These are phyloP conservation scores for Micrasema longulum DNA, from an alignment of 1,140 invertebrate species.

Conservation along the genomic window DNA sequence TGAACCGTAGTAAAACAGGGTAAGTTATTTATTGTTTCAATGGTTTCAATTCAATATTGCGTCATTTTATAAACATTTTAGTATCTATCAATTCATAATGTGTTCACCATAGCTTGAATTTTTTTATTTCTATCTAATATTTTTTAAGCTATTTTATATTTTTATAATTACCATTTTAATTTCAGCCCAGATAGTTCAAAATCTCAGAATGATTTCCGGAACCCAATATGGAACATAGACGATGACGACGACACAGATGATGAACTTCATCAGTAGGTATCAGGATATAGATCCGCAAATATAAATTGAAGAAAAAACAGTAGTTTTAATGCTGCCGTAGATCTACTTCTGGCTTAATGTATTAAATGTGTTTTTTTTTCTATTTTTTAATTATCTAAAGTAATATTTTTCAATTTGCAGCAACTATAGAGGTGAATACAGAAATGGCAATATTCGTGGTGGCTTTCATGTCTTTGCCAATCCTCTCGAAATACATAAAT, in stretches of 20 bases:
- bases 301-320: too few species aligned
- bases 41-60: conserved; percentile 1
- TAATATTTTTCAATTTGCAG: conserved; percentile 13
- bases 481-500: conserved; percentile 57
- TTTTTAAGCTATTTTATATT: neutral
- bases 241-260: conserved; percentile 46
- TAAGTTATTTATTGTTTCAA: conserved; percentile 6
- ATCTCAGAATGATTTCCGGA: conserved; percentile 42
- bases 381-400: too few species aligned
- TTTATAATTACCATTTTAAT: neutral
- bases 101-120: too few species aligned
- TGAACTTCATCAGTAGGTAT: conserved; percentile 47
- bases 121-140: neutral
- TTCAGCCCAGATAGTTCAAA: conserved; percentile 25
- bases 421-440: neutral
- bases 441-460: conserved; percentile 11
- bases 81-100: too few species aligned
- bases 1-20: conserved; percentile 13
- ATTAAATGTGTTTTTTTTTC: too few species aligned
- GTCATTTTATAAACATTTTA: conserved; percentile 7
- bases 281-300: too few species aligned
- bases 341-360: too few species aligned
- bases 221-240: conserved; percentile 48
- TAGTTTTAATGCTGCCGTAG: too few species aligned
- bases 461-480: conserved; percentile 49